phyloP scores from a whole-genome alignment of 1,140 invertebrate species.

The Drosophila pandora region DNA sequence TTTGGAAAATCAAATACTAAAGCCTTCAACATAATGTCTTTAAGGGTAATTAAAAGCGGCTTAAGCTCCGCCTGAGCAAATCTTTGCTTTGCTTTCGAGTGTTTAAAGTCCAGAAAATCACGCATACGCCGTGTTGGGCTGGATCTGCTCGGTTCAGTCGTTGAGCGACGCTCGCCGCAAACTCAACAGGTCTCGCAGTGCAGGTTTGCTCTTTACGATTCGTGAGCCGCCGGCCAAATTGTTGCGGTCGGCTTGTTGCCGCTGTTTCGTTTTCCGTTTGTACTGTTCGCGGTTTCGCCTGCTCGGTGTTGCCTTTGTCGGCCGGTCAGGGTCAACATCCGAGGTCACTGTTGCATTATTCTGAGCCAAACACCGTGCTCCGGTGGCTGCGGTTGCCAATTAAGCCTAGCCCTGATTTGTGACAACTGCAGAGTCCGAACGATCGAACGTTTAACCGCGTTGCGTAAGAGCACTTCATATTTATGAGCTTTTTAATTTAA shows the following conservation, averaged over 20 bases:
- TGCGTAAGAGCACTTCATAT: conserved; percentile 21
- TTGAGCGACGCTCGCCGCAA: conserved; percentile 51
- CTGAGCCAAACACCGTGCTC: conserved; percentile 6
- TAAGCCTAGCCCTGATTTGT: conserved; percentile 26
- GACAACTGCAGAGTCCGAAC: conserved; percentile 35
- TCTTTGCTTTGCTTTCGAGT: conserved; percentile 43
- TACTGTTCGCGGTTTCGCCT: conserved; percentile 27
- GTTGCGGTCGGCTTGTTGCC: conserved; percentile 44
- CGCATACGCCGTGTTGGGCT: conserved; percentile 59
- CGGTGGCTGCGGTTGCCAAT: conserved; percentile 21
- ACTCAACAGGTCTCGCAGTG: conserved; percentile 53
- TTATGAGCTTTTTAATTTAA: conserved; percentile 6
- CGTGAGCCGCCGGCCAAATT: conserved; percentile 34
- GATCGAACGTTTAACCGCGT: conserved; percentile 12
- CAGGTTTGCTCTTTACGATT: conserved; percentile 18
- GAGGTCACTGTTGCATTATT: conserved; percentile 39
- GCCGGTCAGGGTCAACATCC: conserved; percentile 34
- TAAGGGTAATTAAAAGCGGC: not conserved
- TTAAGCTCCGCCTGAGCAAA: conserved; percentile 11
- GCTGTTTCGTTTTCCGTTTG: conserved; percentile 27
- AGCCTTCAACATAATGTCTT: not conserved
- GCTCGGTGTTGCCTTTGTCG: not conserved
- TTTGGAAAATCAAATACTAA: not conserved
- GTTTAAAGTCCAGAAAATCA: conserved; percentile 33
- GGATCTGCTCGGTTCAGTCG: conserved; percentile 44